Evolutionary conservation across 2,113 vertebrate species (phyloP).

Genomic region (Podocnemis expansa): DNA sequence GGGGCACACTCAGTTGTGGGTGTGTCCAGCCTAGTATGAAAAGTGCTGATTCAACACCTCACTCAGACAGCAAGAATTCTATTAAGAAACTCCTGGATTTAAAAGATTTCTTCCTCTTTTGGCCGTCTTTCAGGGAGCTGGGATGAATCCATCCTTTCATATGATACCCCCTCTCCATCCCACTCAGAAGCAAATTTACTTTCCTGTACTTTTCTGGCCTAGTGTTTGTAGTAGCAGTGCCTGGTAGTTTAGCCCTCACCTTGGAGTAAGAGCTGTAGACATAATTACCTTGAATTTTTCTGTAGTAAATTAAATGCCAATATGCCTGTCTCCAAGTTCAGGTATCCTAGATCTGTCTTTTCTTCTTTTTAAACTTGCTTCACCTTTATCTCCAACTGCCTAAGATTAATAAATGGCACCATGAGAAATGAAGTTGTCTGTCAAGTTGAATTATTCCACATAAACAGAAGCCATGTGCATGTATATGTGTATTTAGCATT

Average conservation of each 20-base stretch:
- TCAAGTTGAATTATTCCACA: neutral
- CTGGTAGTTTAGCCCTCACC: neutral
- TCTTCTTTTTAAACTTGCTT: neutral
- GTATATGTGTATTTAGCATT: neutral
- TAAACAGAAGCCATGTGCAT: neutral
- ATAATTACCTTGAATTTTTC: neutral
- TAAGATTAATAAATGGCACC: neutral
- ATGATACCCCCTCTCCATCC: rapidly evolving
- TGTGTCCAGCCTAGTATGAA: too few species aligned
- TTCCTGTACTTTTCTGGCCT: neutral
- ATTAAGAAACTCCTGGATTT: too few species aligned
- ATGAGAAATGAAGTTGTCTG: neutral
- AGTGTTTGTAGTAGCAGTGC: neutral
- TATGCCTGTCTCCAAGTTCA: neutral
- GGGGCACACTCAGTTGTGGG: too few species aligned
- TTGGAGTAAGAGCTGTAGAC: neutral
- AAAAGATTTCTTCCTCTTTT: too few species aligned
- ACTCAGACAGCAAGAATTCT: too few species aligned
- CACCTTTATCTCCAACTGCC: neutral
- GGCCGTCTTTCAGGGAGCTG: too few species aligned
- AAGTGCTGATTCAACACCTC: too few species aligned
- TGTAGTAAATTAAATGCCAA: neutral
- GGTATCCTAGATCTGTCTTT: neutral
- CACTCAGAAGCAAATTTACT: neutral
- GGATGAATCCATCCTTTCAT: neutral